A percentile compares a stretch with the other conserved stretches of the same genome.
These are phyloP conservation scores for Lagopus leucura DNA, from an alignment of 2,113 vertebrate genomes.

Conservation along the genomic window DNA sequence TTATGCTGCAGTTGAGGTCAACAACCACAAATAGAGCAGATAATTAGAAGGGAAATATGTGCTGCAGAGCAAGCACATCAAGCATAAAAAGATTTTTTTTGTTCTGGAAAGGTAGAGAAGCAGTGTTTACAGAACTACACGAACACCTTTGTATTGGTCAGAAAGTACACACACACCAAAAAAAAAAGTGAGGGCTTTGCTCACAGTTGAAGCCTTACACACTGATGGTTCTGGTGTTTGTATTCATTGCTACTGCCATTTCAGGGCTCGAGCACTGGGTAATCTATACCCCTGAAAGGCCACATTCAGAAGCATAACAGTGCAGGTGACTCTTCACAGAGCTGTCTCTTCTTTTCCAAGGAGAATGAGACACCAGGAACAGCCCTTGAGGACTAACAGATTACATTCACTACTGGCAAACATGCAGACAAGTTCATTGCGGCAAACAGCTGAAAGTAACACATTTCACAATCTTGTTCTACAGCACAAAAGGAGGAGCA, in stretches of 20 bases:
- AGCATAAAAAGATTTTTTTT: slow-evolving; percentile 16
- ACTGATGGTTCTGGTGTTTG: too few relatives aligned
- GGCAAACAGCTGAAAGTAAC: neutral
- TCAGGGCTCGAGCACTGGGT: neutral
- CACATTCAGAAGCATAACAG: neutral
- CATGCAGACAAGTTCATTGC: neutral
- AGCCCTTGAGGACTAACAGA: neutral
- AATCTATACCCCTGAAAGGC: neutral
- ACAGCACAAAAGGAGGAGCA: neutral
- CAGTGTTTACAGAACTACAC: neutral
- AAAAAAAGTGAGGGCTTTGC: neutral
- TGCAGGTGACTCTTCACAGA: neutral
- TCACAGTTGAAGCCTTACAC: neutral
- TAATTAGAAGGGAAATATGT: slow-evolving; percentile 38
- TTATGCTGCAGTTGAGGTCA: slow-evolving; percentile 39
- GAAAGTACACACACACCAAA: neutral
- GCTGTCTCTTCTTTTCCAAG: neutral
- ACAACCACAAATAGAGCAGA: slow-evolving; percentile 52
- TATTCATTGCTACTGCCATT: neutral
- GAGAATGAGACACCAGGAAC: neutral
- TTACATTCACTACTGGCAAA: neutral
- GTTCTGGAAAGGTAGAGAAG: slow-evolving; percentile 1
- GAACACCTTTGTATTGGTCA: neutral
- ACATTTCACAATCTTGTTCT: neutral
- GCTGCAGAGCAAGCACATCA: slow-evolving; percentile 46